Evolutionary conservation across 2,113 vertebrate species (phyloP), one percentile per base, ranked within the genome.

Genomic region (Dromas ardeola): DNA sequence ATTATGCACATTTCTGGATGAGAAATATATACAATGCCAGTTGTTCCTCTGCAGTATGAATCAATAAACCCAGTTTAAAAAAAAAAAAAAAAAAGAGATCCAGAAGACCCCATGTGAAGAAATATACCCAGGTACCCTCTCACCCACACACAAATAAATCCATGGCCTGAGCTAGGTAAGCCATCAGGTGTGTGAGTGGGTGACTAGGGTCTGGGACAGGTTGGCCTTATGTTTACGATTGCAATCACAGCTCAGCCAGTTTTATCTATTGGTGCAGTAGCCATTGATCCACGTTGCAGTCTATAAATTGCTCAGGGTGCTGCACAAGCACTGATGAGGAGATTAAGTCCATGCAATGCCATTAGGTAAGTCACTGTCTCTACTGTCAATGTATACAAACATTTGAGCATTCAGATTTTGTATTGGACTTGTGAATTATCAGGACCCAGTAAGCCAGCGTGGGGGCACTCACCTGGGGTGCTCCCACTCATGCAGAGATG

Each of bases 121-220:
- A 61, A 22, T 32, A 70, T 26, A 42, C 4, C 13, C 17, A 42
- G 14, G 13, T n/a, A 10, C 8, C 7, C 55, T 81, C 81, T 81
- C 29, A 72, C 10, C 13, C 30, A 66, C 6, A 12, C 7, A 55
- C 3, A 6, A 88, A 32, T 32, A 52, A 81, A 53, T 65, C 30
- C 5, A 11, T 29, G 26, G 16, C 43, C 45, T 69, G 40, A 69
- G 11, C 32, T 83, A 49, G 12, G 10, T 66, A 78, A 73, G 3
- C 11, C 59, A 19, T 30, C 20, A 47, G 12, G 9, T 38, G 40
- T 11, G 19, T 45, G 67, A 63, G 34, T 6, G 15, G 13, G 10
- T 74, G 55, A 43, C 40, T 23, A 1, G 0, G 20, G 6, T 47
- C 14, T 49, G 65, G 13, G 20, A 7, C 4, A 4, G 10, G 3